These are phyloP conservation scores for Alligator mississippiensis DNA, from an alignment of 2,113 vertebrate genomes.

Conservation along the genomic window DNA sequence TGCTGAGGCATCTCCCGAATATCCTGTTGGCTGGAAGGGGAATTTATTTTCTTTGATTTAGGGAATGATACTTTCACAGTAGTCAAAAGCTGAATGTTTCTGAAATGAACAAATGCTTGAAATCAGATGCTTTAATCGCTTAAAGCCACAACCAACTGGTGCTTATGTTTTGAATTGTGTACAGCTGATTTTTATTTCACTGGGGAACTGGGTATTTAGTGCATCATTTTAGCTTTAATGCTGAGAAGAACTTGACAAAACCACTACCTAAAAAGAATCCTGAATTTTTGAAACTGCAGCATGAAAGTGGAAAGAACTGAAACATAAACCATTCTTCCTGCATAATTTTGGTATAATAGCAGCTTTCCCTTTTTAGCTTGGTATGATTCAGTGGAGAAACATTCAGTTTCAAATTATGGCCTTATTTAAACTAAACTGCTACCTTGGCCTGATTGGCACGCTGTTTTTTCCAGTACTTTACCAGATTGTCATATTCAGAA, in stretches of 20 bases:
- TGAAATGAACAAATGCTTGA: background rate
- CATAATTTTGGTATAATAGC: constrained; percentile 42
- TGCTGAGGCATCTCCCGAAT: background rate
- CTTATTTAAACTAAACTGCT: constrained; percentile 76
- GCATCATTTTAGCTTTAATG: background rate
- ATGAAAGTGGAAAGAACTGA: background rate
- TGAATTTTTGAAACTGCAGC: background rate
- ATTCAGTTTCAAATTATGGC: constrained; percentile 79
- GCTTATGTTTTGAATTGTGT: background rate
- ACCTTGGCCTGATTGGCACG: background rate
- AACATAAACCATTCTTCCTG: background rate
- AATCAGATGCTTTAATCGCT: background rate
- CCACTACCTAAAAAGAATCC: background rate
- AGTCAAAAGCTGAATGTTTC: background rate
- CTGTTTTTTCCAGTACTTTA: background rate
- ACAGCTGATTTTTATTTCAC: background rate
- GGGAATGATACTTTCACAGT: background rate
- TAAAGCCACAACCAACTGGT: background rate
- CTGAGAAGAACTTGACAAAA: background rate
- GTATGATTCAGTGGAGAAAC: constrained; percentile 80
- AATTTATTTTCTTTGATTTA: background rate
- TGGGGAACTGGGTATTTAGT: background rate
- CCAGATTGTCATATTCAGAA: background rate
- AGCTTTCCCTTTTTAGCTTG: constrained; percentile 71
- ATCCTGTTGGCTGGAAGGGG: background rate